Evolutionary conservation across 1,140 invertebrate species (phyloP).

Genomic region (Sesamia nonagrioides): DNA sequence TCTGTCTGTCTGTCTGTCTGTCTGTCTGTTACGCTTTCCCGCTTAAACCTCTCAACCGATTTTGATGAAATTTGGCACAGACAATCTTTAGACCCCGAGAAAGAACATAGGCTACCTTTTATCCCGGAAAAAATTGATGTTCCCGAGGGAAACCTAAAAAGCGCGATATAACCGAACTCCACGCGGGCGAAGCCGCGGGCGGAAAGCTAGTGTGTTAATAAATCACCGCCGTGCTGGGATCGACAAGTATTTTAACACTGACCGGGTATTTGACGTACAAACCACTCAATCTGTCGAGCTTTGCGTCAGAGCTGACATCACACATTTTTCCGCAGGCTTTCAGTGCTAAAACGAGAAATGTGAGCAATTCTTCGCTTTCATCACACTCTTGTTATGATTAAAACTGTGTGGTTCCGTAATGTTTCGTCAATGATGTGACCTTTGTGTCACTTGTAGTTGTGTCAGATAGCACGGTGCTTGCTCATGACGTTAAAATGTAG

Average conservation of each 20-base stretch:
- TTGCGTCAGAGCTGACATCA: constrained; percentile 42
- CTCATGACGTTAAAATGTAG: constrained; percentile 8
- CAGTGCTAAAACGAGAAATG: constrained; percentile 30
- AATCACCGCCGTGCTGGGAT: constrained; percentile 5
- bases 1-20: no score
- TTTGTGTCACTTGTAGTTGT: constrained; percentile 7
- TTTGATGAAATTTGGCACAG: no score
- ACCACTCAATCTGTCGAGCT: constrained; percentile 35
- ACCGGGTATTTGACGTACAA: constrained; percentile 38
- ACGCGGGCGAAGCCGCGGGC: no score
- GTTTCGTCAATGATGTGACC: constrained; percentile 28
- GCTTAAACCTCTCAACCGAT: no score
- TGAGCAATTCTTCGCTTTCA: constrained; percentile 8
- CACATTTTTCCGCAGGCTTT: constrained; percentile 40
- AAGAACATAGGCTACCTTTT: no score
- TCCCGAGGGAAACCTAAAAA: no score
- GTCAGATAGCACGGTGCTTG: neutral
- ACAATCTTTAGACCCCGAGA: no score
- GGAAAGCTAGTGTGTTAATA: constrained; percentile 36
- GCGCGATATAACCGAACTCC: no score
- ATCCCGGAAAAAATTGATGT: no score
- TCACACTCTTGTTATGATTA: constrained; percentile 16
- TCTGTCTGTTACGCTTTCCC: no score
- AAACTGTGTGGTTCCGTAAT: constrained; percentile 9
- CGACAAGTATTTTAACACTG: constrained; percentile 34